These are phyloP conservation scores for Lasiurus cinereus DNA, from an alignment of 2,113 vertebrate genomes.

Conservation along the genomic window DNA sequence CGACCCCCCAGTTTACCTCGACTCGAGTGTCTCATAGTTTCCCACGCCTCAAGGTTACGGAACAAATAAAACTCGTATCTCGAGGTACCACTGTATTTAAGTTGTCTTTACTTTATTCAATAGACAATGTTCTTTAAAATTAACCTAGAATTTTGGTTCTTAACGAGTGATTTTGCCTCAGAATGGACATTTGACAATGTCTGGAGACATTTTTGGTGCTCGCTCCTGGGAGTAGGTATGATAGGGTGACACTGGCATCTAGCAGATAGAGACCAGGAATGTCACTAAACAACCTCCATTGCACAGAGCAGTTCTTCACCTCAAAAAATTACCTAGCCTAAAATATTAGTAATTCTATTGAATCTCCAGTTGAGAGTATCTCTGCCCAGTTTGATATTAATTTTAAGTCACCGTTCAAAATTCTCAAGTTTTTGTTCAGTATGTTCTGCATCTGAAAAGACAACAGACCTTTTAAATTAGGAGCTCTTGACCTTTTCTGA, in stretches of 20 bases:
- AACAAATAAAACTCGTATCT: too few relatives aligned
- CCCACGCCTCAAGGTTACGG: too few relatives aligned
- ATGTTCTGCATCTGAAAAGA: constrained; percentile 20
- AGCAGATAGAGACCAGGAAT: neutral
- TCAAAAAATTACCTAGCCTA: neutral
- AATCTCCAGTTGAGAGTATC: neutral
- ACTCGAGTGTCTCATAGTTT: too few relatives aligned
- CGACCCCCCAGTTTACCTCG: too few relatives aligned
- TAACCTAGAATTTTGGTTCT: neutral
- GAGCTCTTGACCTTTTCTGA: neutral
- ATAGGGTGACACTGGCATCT: neutral
- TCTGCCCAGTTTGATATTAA: constrained; percentile 29
- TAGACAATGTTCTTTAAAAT: constrained; percentile 5
- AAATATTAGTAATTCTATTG: neutral
- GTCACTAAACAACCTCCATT: neutral
- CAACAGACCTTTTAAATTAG: neutral
- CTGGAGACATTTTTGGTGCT: neutral
- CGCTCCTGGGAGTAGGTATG: neutral
- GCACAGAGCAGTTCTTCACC: neutral
- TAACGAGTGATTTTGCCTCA: neutral
- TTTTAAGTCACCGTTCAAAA: constrained; percentile 35
- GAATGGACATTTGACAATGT: neutral
- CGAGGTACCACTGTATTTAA: too few relatives aligned
- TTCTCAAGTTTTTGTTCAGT: constrained; percentile 7
- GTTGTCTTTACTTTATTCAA: neutral